phyloP scores from a whole-genome alignment of 1,140 invertebrate genomes.

The Eubasilissa regina region DNA sequence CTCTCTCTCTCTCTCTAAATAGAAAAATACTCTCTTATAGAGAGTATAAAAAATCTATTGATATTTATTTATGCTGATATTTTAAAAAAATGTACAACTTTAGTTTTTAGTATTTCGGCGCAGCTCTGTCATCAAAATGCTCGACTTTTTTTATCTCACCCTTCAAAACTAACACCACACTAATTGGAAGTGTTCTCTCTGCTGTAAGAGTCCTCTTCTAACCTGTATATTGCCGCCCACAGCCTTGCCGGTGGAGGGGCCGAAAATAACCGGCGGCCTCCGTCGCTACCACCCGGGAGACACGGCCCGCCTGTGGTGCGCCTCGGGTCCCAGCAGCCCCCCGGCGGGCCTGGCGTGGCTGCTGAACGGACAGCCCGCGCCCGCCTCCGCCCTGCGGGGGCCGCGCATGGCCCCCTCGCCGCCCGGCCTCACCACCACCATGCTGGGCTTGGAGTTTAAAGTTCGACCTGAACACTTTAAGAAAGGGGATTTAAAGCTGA shows the following conservation, averaged over 20 bases:
- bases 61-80: too few relatives aligned
- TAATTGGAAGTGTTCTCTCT: too few relatives aligned
- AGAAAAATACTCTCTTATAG: too few relatives aligned
- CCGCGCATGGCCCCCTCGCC: slow-evolving; percentile 69
- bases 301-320: slow-evolving; percentile 79
- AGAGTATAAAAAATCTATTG: too few relatives aligned
- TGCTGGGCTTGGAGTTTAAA: slow-evolving; percentile 78
- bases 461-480: slow-evolving; percentile 79
- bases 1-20: too few relatives aligned
- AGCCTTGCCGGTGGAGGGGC: slow-evolving; percentile 80
- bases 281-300: slow-evolving; percentile 79
- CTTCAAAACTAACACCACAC: too few relatives aligned
- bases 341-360: slow-evolving; percentile 82
- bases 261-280: slow-evolving; percentile 77
- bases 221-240: too few relatives aligned
- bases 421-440: slow-evolving; percentile 77
- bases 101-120: too few relatives aligned
- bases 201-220: too few relatives aligned
- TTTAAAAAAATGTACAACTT: too few relatives aligned
- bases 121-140: too few relatives aligned
- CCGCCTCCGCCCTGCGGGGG: slow-evolving; percentile 71
- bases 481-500: slow-evolving; percentile 81
- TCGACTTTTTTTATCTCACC: too few relatives aligned
- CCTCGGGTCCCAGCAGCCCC: slow-evolving; percentile 79
- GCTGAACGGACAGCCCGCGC: slow-evolving; percentile 80